Evolutionary conservation across 2,888 invertebrate species (phyloP), one percentile per base, ranked within the genome.

Genomic region (Archips crataeganus): DNA sequence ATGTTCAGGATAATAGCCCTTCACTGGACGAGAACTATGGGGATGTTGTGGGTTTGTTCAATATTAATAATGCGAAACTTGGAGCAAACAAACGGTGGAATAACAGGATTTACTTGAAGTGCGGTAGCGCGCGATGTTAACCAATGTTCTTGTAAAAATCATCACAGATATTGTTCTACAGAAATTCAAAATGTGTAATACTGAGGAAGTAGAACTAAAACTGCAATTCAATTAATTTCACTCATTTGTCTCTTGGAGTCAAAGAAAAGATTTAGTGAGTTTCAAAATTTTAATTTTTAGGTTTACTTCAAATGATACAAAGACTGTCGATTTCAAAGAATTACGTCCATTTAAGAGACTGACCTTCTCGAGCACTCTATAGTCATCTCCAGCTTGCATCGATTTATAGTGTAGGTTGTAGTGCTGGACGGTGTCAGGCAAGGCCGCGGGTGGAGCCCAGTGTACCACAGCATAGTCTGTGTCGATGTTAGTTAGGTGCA

Each of bases 381-480:
- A 96, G n/a, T 95, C 95, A 68, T 95, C 95, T 0, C 93, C 95
- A 13, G 81, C 76, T 45, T 93, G 91, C 45, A 96, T 83, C 0
- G 95, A 92, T 77, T 95, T 93, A 83, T 95, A 96, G 80, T 96
- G 95, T 59, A 97, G 85, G 80, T 96, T 96, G 86, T 96, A 96
- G 76, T 93, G 93, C 78, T 93, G 95, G 2, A 98, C 97, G 0
- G 97, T 97, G 63, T 97, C 97, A 0, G 96, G 95, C 23, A 97
- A 87, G 0, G 95, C 95, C 62, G 96, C 95, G 0, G 98, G 98
- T 0, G 96, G 91, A 0, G 96, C 95, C 98, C 98, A 98, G 83
- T 97, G 97, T 0, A 98, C 90, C 68, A 98, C 96, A 0, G 97
- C 97, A 88, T 97, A 98, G 85, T 96, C 96, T 0, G 96, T 96